Conservation (phyloP, 1,140 invertebrate species). For the Hyposmocoma kahamanoa region DNA sequence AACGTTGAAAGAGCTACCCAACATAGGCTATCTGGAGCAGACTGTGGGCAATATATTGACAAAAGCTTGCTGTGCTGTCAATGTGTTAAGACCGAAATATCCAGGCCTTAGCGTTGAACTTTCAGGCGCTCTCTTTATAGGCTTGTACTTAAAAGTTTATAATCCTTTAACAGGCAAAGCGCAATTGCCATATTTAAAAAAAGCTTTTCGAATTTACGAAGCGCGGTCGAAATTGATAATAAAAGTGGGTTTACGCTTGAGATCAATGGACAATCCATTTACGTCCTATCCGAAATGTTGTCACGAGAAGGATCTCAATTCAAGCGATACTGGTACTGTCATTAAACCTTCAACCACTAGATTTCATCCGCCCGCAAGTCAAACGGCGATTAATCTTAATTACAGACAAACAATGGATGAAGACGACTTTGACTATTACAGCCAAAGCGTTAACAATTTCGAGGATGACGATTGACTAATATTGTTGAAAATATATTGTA, state of each 20-base stretch:
- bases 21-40: slow-evolving; percentile 75
- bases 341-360: no score
- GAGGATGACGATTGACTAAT: no score
- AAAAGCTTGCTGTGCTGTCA: slow-evolving; percentile 65
- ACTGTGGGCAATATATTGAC: slow-evolving; percentile 69
- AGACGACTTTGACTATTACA: no score
- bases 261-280: slow-evolving; percentile 63
- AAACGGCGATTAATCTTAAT: no score
- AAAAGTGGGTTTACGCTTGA: slow-evolving; percentile 52
- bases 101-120: slow-evolving; percentile 63
- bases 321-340: slow-evolving; percentile 16
- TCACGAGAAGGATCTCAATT: slow-evolving; percentile 4
- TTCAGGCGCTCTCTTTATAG: slow-evolving; percentile 72
- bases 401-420: no score
- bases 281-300: slow-evolving; percentile 55
- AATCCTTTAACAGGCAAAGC: slow-evolving; percentile 43
- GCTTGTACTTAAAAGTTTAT: slow-evolving; percentile 72
- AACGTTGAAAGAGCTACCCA: slow-evolving; percentile 61
- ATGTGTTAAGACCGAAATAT: slow-evolving; percentile 72
- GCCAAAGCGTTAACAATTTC: no score
- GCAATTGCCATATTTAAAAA: slow-evolving; percentile 43
- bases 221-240: slow-evolving; percentile 48
- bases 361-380: no score
- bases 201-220: slow-evolving; percentile 48
- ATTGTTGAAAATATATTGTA: not conserved